A percentile compares a stretch with the other conserved stretches of the same genome.
Evolutionary conservation across 2,113 vertebrate species (phyloP).

Genomic region (Austrofundulus limnaeus): DNA sequence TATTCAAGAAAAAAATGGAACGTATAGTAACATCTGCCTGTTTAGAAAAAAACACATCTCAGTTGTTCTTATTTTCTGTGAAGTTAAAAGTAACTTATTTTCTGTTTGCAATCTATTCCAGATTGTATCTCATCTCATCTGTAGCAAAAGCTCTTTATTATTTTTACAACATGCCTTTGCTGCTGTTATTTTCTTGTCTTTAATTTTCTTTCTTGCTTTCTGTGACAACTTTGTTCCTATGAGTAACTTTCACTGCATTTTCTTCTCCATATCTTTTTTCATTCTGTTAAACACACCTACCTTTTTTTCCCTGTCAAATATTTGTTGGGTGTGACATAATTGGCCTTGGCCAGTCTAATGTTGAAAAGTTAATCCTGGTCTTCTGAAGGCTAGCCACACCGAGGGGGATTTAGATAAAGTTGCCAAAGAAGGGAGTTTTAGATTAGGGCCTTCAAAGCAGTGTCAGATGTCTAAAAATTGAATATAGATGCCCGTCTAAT

Average conservation of each 20-base stretch:
- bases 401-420: slow-evolving; percentile 2
- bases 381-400: slow-evolving; percentile 16
- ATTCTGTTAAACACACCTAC: not conserved
- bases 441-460: not conserved
- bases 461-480: not conserved
- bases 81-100: too few relatives aligned
- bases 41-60: too few relatives aligned
- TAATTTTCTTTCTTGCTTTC: too few relatives aligned
- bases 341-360: slow-evolving; percentile 7
- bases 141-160: too few relatives aligned
- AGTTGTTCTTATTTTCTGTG: too few relatives aligned
- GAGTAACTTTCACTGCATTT: not conserved
- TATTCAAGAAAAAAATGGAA: too few relatives aligned
- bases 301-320: not conserved
- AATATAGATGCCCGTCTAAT: not conserved
- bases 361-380: slow-evolving; percentile 23
- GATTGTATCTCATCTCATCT: too few relatives aligned
- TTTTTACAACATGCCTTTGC: too few relatives aligned
- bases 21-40: too few relatives aligned
- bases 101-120: too few relatives aligned
- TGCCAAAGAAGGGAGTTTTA: slow-evolving; percentile 1
- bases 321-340: slow-evolving; percentile 22
- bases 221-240: not conserved
- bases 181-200: too few relatives aligned
- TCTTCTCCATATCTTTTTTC: not conserved